These are phyloP conservation scores for Pseudopodoces humilis DNA, from an alignment of 2,113 vertebrate species.

Conservation along the genomic window DNA sequence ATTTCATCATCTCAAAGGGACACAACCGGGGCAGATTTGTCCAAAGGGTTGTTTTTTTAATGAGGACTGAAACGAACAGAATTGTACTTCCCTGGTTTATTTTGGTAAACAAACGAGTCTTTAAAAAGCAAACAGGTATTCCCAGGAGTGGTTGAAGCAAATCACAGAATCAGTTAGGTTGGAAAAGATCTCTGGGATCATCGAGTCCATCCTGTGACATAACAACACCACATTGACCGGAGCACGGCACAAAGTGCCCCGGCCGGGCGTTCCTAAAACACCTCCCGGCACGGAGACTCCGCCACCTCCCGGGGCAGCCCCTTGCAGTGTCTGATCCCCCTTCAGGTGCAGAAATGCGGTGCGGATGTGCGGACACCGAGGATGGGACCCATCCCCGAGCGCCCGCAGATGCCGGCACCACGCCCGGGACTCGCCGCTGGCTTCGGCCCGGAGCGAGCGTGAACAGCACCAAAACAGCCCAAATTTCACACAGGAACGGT, in stretches of 20 bases:
- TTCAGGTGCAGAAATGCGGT: rapidly evolving
- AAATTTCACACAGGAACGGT: rapidly evolving
- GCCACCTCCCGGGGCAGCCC: not conserved
- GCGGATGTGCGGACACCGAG: rapidly evolving
- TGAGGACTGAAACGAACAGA: not conserved
- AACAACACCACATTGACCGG: rapidly evolving
- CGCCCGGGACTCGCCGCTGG: rapidly evolving
- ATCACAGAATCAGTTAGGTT: not conserved
- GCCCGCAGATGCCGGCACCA: rapidly evolving
- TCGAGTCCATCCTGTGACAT: not conserved
- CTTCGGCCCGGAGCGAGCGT: rapidly evolving
- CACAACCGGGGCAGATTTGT: not conserved
- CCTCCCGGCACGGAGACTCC: not conserved
- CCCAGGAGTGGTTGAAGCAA: not conserved
- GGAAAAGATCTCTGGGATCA: not conserved
- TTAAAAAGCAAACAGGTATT: not conserved
- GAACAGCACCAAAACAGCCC: rapidly evolving
- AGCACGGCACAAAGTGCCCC: not conserved
- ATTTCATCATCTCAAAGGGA: not conserved
- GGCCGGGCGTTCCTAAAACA: not conserved
- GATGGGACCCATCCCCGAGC: not conserved
- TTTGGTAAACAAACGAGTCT: not conserved
- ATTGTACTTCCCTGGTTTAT: not conserved
- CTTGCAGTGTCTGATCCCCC: rapidly evolving
- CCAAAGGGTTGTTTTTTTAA: not conserved